Percentiles rank a stretch among this genome's conserved stretches.
Conservation (phyloP, 2,888 invertebrate genomes). For the Agrotis puta region DNA sequence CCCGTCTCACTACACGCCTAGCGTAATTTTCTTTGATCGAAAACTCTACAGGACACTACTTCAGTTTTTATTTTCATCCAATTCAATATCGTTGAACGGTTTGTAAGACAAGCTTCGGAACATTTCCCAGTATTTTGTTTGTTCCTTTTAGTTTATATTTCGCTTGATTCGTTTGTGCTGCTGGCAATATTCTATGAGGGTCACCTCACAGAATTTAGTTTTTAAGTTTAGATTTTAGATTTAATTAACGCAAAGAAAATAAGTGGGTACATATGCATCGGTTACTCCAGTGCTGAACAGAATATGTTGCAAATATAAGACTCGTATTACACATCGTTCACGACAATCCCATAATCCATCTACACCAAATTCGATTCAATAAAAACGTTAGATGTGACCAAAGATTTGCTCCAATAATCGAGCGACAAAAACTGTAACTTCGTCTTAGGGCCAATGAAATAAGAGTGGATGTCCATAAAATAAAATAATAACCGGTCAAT, state of each 20-base stretch:
- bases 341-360: conserved; percentile 78
- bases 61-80: conserved; percentile 86
- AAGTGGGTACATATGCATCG: background rate
- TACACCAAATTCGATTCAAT: conserved; percentile 82
- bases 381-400: conserved; percentile 83
- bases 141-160: conserved; percentile 66
- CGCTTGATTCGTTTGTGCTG: conserved; percentile 56
- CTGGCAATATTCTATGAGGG: conserved; percentile 56
- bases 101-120: conserved; percentile 74
- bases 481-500: conserved; percentile 90
- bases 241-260: conserved; percentile 3
- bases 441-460: conserved; percentile 87
- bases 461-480: conserved; percentile 89
- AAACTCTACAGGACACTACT: conserved; percentile 83
- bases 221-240: no score
- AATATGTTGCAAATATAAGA: conserved; percentile 66
- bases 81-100: conserved; percentile 83
- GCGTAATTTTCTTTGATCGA: conserved; percentile 89
- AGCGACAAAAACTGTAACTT: conserved; percentile 87
- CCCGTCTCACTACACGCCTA: conserved; percentile 76
- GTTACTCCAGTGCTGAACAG: background rate
- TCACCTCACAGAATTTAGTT: no score
- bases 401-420: conserved; percentile 86
- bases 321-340: conserved; percentile 77
- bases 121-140: conserved; percentile 62